A percentile compares a stretch with the other conserved stretches of the same genome.
phyloP scores from a whole-genome alignment of 2,797 vertebrate species.

The Phyllotis vaccarum region DNA sequence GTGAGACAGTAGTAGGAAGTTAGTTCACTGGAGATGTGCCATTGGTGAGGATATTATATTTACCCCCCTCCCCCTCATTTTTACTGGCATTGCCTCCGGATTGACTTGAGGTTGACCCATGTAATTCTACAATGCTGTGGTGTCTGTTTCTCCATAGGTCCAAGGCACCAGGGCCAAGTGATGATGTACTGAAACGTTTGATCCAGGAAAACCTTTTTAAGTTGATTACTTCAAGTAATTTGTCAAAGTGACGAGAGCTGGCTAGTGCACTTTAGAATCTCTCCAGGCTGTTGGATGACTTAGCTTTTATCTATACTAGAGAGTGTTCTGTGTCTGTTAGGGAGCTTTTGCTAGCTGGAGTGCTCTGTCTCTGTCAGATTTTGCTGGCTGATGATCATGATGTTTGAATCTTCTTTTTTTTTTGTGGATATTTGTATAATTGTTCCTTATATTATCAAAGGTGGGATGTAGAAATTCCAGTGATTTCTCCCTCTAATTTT shows the following conservation, averaged over 20 bases:
- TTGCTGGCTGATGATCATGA: not conserved
- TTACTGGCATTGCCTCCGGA: not conserved
- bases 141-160: not conserved
- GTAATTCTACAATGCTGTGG: too few species aligned
- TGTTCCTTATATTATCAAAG: not conserved
- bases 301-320: not conserved
- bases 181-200: not conserved
- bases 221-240: not conserved
- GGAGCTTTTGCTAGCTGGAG: too few species aligned
- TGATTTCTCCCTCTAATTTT: not conserved
- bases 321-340: not conserved
- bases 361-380: not conserved
- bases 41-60: not conserved
- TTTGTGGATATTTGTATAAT: not conserved
- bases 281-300: not conserved
- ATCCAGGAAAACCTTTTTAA: not conserved
- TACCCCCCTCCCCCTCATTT: too few species aligned
- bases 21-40: not conserved
- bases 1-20: not conserved
- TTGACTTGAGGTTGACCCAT: not conserved
- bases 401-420: not conserved
- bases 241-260: not conserved
- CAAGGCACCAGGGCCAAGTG: not conserved
- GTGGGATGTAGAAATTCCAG: not conserved
- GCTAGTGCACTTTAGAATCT: not conserved